These are phyloP conservation scores for Caenorhabditis briggsae DNA, from an alignment of 1,140 invertebrate genomes.

Conservation along the genomic window DNA sequence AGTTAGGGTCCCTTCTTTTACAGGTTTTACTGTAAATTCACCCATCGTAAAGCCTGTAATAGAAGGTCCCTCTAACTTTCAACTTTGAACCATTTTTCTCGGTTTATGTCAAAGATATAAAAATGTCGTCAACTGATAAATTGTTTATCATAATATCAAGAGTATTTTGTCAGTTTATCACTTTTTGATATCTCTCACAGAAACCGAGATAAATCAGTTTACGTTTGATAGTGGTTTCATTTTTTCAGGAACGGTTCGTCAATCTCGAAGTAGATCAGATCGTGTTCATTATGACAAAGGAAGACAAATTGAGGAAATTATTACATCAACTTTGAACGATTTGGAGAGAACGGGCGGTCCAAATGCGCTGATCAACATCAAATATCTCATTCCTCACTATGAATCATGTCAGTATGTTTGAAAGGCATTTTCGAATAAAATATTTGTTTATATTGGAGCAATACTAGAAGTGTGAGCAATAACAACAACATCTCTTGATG, in stretches of 20 bases:
- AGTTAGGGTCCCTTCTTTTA: too few species aligned
- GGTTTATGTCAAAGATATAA: too few species aligned
- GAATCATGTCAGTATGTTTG: conserved; percentile 53
- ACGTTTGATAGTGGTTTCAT: too few species aligned
- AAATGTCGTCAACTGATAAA: too few species aligned
- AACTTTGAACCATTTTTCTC: too few species aligned
- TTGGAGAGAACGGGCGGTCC: conserved; percentile 59
- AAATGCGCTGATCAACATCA: conserved; percentile 60
- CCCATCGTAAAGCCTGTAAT: too few species aligned
- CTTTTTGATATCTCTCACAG: too few species aligned
- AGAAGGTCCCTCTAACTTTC: neutral
- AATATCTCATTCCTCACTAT: conserved; percentile 60
- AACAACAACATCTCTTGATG: neutral
- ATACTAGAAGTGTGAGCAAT: neutral
- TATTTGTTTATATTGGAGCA: neutral
- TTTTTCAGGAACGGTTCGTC: conserved; percentile 47
- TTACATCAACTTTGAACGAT: conserved; percentile 41
- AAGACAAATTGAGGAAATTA: conserved; percentile 48
- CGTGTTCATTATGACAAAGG: conserved; percentile 48
- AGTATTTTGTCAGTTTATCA: neutral
- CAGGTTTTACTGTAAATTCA: too few species aligned
- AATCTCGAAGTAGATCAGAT: conserved; percentile 38
- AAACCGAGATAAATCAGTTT: too few species aligned
- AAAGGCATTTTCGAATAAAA: neutral
- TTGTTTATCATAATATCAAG: too few species aligned